Base-by-base conservation (phyloP, 2,113 vertebrate genomes). In the Anolis carolinensis region DNA sequence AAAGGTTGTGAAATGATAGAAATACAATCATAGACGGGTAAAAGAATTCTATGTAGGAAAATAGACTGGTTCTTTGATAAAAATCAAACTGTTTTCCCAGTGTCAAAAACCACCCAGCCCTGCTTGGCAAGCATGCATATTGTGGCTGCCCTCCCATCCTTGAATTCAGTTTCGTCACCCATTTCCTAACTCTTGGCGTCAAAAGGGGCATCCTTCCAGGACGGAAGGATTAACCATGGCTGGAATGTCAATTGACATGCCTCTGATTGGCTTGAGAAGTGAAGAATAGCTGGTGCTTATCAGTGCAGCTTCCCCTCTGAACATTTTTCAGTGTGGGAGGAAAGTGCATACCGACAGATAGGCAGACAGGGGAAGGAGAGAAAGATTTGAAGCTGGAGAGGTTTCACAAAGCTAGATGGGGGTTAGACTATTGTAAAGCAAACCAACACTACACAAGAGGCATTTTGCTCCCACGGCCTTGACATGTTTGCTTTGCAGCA, bases 231-330 rank as follows among this genome's bases (percentile, higher is more conserved):
- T 76, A 85, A 71, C 83, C 2, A 63, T 76, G 79, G 77, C 62
- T 87, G 81, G 84, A 93, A 94, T 90, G 90, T 30, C 88, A 90
- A 93, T 27, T 74, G 86, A 71, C 77, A 87, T 71, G 86, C 71
- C 83, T 87, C 52, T 70, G 86, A 86, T n/a, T 71, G 85, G 85
- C 81, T 48, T 68, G 87, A 87, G 85, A 77, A 93, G 92, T 87
- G 88, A 89, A 85, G 75, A 82, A 83, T 86, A 82, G 68, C 87
- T 76, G 74, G 84, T 78, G 85, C 79, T 87, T 82, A 74, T 86
- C 70, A 67, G 44, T 7, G 32, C 30, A 70, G 65, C 65, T 90
- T 87, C 87, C 55, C 71, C 86, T 62, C 87, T 81, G 74, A 92
- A 91, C 65, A 83, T 44, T 87, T 63, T 91, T 86, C 52, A 67